Percentiles rank a stretch among this genome's conserved stretches.
phyloP scores from a whole-genome alignment of 2,888 invertebrate genomes.

The Bembecia ichneumoniformis region DNA sequence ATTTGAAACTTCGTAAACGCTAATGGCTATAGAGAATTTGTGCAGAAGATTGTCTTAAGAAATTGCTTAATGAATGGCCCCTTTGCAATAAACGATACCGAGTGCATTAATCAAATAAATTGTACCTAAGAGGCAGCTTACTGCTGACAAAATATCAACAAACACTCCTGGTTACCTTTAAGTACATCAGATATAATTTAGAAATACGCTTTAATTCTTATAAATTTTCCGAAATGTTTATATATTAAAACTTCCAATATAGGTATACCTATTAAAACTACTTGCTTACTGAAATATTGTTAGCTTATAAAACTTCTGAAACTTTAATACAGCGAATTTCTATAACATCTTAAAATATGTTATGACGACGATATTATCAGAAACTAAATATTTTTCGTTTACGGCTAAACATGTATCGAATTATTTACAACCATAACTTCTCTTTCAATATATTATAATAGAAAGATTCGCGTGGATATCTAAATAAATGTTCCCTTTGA shows the following conservation, averaged over 20 bases:
- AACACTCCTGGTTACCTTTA: constrained; percentile 32
- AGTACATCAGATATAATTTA: constrained; percentile 44
- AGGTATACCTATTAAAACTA: constrained; percentile 28
- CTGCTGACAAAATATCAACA: constrained; percentile 29
- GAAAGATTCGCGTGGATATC: too few relatives aligned
- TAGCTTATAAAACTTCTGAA: constrained; percentile 63
- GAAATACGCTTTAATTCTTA: constrained; percentile 40
- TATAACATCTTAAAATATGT: constrained; percentile 23
- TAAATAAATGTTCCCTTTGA: constrained; percentile 1
- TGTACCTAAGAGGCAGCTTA: constrained; percentile 33
- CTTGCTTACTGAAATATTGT: constrained; percentile 46
- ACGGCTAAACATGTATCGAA: too few relatives aligned
- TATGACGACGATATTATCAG: constrained; percentile 19
- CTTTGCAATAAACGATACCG: constrained; percentile 41
- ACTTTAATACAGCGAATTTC: constrained; percentile 45
- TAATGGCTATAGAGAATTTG: too few relatives aligned
- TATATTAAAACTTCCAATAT: constrained; percentile 40
- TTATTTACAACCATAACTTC: too few relatives aligned
- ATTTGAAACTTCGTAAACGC: too few relatives aligned
- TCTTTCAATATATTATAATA: too few relatives aligned
- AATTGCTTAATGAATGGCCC: too few relatives aligned
- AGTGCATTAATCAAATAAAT: constrained; percentile 35
- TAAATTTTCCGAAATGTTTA: constrained; percentile 25
- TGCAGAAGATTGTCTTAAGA: too few relatives aligned
- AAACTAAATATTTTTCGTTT: too few relatives aligned